Base-by-base conservation (phyloP, 1,140 invertebrate genomes). In the Harpegnathos saltator region DNA sequence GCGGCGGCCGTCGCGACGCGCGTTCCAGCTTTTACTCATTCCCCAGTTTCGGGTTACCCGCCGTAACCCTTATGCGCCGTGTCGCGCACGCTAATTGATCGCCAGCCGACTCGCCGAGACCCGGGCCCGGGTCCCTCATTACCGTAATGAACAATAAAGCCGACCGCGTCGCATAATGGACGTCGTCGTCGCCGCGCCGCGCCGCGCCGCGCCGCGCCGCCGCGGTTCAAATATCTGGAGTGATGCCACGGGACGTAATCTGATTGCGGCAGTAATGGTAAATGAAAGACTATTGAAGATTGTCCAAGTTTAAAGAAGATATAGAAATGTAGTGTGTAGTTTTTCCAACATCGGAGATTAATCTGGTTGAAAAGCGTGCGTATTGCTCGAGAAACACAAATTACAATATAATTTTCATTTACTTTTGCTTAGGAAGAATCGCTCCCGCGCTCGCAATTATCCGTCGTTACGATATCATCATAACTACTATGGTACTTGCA, bases 81-180 rank as follows among this genome's bases (percentile, higher is more conserved):
- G 85, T 81, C 66, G 74, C 24, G 63, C 58, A 58, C 65, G 75
- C 74, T 89, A 89, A 89, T 89, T 89, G 89, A 89, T 89, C 85
- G 89, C 65, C 75, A 80, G 61, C 26, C 78, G 85, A 89, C 80
- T 80, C n/a, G n/a, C 80, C 73, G 84, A 89, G 85, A 66, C 71
- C 77, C 44, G 50, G 61, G 19, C 52, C 38, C n/a, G 58, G 24
- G 50, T 63, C 74, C 44, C 87, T 89, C 85, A 89, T 89, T 89
- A 89, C 61, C 74, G 85, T 89, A 89, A 89, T 89, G 80, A 89
- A 87, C 77, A 88, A 90, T 89, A 89, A 90, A 83, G 66, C 12
- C 38, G 50, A 50, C 29, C 68, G 74, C 26, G 33, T 75, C 73
- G 62, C 26, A 61, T 85, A 89, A 89, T 71, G 82, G 62, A 77